Conservation (phyloP, 2,797 vertebrate genomes). For the Fratercula arctica region DNA sequence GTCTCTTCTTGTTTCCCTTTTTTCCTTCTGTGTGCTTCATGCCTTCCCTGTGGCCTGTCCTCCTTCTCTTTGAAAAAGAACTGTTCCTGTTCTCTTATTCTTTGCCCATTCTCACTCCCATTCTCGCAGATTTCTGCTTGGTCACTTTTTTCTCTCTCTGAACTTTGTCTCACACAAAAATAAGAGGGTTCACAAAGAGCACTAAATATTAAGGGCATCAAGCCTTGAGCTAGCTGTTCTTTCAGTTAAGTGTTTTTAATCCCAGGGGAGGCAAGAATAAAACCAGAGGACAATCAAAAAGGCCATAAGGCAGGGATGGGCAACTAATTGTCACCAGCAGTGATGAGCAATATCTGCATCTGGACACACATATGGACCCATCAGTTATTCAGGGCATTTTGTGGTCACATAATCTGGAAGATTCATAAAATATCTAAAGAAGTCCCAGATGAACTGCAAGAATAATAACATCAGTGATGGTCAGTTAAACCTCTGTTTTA, state of each 20-base stretch:
- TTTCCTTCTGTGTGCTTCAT: neutral
- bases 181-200: neutral
- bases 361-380: neutral
- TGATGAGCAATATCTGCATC: neutral
- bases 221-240: neutral
- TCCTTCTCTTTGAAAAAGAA: neutral
- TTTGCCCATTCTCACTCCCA: neutral
- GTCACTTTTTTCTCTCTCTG: neutral
- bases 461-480: neutral
- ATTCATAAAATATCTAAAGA: neutral
- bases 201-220: neutral
- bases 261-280: neutral
- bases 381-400: neutral
- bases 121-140: neutral
- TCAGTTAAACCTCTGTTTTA: neutral
- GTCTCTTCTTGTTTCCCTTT: neutral
- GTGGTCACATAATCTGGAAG: neutral
- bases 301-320: neutral
- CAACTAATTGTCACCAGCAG: neutral
- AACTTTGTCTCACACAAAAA: neutral
- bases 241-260: neutral
- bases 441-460: neutral
- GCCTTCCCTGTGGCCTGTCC: neutral
- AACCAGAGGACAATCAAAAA: neutral
- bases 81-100: neutral